phyloP scores from a whole-genome alignment of 2,797 vertebrate species.

The Xiphophorus birchmanni region DNA sequence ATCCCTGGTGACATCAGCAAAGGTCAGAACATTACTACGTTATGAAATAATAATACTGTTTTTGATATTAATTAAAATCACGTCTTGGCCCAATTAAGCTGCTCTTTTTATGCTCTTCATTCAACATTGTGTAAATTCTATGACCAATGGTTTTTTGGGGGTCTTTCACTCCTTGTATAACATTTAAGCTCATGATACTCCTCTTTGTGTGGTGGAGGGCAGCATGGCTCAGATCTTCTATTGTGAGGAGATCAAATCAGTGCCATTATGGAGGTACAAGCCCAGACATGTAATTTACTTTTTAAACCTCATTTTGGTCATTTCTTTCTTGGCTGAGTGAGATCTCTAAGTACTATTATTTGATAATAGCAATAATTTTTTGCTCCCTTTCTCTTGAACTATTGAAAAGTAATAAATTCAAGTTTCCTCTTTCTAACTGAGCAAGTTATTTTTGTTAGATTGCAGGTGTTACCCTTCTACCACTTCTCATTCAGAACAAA shows the following conservation, averaged over 20 bases:
- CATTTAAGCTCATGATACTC: slow-evolving; percentile 63
- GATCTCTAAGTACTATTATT: neutral
- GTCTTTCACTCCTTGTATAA: slow-evolving; percentile 36
- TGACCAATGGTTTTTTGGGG: neutral
- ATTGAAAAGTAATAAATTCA: neutral
- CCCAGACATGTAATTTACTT: neutral
- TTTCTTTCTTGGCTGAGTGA: neutral
- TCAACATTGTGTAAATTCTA: neutral
- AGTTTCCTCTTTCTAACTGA: neutral
- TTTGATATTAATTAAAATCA: neutral
- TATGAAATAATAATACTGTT: neutral
- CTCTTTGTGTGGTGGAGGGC: slow-evolving; percentile 51
- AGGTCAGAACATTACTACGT: slow-evolving; percentile 44
- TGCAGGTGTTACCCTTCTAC: neutral
- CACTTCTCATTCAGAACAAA: neutral
- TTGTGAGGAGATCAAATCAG: slow-evolving; percentile 45
- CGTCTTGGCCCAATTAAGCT: neutral
- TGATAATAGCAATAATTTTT: neutral
- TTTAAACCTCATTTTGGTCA: neutral
- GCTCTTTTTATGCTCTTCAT: neutral
- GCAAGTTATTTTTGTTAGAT: neutral
- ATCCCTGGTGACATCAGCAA: slow-evolving; percentile 84
- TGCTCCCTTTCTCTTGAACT: neutral
- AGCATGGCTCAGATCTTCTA: slow-evolving; percentile 22
- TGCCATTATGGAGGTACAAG: slow-evolving; percentile 16